Percentiles rank a stretch among this genome's conserved stretches.
Conservation (phyloP, 2,797 vertebrate species). For the Ceyx erithaca region DNA sequence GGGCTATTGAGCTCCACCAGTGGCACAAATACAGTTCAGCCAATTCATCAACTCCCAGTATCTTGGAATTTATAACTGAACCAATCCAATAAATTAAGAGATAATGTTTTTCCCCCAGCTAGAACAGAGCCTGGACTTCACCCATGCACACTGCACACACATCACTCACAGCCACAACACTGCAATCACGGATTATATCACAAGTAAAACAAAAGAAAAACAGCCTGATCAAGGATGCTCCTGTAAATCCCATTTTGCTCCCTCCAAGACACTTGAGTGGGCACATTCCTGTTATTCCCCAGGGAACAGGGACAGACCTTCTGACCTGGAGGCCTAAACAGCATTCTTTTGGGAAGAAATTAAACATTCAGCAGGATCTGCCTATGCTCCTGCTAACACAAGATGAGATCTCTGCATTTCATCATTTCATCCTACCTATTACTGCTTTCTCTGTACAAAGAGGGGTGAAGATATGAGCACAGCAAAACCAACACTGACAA, state of each 20-base stretch:
- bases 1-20: fast-evolving
- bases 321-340: not conserved
- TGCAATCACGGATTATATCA: fast-evolving
- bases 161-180: fast-evolving
- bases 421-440: not conserved
- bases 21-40: not conserved
- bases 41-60: not conserved
- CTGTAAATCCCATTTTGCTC: not conserved
- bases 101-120: fast-evolving
- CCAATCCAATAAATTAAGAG: fast-evolving
- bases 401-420: not conserved
- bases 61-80: not conserved
- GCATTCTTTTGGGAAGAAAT: not conserved
- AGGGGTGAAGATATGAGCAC: not conserved
- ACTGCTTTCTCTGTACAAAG: not conserved
- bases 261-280: not conserved
- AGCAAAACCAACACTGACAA: not conserved
- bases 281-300: not conserved
- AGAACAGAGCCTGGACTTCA: not conserved
- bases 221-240: not conserved
- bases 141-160: fast-evolving
- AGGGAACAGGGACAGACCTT: not conserved
- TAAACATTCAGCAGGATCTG: not conserved
- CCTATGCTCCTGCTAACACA: not conserved
- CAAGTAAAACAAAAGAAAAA: not conserved